Percentiles rank a stretch among this genome's conserved stretches.
Conservation (phyloP, 2,113 vertebrate genomes). For the Trematocara macrostoma region DNA sequence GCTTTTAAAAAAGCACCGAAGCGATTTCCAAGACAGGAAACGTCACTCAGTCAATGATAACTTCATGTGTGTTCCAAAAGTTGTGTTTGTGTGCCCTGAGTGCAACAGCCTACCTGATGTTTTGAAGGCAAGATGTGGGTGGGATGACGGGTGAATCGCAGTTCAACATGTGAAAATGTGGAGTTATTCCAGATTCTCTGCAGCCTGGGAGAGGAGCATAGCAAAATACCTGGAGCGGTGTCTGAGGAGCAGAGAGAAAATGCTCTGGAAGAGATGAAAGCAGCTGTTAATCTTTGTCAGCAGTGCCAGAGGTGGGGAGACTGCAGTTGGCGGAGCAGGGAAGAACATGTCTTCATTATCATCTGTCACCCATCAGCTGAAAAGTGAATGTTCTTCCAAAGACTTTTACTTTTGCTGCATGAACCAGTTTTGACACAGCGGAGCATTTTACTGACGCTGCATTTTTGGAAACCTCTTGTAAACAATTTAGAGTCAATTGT, state of each 20-base stretch:
- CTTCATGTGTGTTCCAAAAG: slow-evolving; percentile 1
- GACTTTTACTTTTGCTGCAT: slow-evolving; percentile 14
- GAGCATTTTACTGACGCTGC: not conserved
- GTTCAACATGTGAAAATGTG: slow-evolving; percentile 46
- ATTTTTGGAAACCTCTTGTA: not conserved
- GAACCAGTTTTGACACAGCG: slow-evolving; percentile 10
- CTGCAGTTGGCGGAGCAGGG: slow-evolving; percentile 29
- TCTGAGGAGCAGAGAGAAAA: slow-evolving; percentile 41
- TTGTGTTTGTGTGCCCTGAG: not conserved
- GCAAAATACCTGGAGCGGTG: slow-evolving; percentile 42
- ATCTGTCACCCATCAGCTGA: slow-evolving; percentile 58
- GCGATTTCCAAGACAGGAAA: not conserved
- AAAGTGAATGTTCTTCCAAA: slow-evolving; percentile 23
- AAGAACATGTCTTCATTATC: slow-evolving; percentile 64
- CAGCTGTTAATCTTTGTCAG: slow-evolving; percentile 73
- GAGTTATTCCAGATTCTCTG: slow-evolving; percentile 28
- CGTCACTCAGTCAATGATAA: slow-evolving; percentile 4
- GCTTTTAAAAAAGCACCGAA: not conserved
- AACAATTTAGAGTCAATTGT: slow-evolving; percentile 11
- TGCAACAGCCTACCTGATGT: not conserved
- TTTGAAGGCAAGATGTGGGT: slow-evolving; percentile 47
- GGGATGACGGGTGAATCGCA: slow-evolving; percentile 50
- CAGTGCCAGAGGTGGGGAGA: slow-evolving; percentile 39
- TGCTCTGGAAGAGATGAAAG: slow-evolving; percentile 68
- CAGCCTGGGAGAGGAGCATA: slow-evolving; percentile 24